phyloP scores from a whole-genome alignment of 1,140 invertebrate genomes.

The Anadara kagoshimensis region DNA sequence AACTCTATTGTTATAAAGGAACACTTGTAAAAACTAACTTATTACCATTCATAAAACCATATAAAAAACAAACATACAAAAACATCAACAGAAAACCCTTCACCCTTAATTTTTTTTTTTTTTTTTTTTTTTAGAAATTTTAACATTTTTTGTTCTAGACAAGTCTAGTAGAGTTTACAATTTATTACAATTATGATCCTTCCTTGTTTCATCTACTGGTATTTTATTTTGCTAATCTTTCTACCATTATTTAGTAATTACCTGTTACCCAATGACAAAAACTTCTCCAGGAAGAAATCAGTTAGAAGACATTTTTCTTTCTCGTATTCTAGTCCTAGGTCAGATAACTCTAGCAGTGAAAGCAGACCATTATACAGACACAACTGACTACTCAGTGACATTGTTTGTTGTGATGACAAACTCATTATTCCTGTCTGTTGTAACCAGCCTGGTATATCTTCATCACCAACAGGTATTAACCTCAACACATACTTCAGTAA shows the following conservation, averaged over 20 bases:
- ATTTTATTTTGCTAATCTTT: too few relatives aligned
- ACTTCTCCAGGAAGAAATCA: constrained; percentile 33
- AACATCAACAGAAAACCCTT: background rate
- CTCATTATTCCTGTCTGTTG: too few relatives aligned
- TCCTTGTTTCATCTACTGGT: background rate
- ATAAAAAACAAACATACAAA: too few relatives aligned
- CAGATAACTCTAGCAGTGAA: constrained; percentile 42
- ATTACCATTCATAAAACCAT: too few relatives aligned
- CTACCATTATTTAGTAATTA: constrained; percentile 2
- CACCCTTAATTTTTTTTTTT: too few relatives aligned
- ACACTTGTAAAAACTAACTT: too few relatives aligned
- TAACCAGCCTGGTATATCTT: too few relatives aligned
- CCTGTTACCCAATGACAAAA: constrained; percentile 28
- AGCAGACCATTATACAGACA: constrained; percentile 52
- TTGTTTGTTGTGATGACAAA: too few relatives aligned
- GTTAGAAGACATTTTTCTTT: constrained; percentile 36
- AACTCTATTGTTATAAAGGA: too few relatives aligned
- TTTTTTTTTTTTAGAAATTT: background rate
- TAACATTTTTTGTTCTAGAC: background rate
- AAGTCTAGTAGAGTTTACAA: background rate
- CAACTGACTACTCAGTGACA: constrained; percentile 21
- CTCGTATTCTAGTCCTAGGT: constrained; percentile 24
- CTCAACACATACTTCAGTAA: too few relatives aligned
- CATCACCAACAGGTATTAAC: too few relatives aligned
- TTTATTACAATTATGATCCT: background rate